Evolutionary conservation across 2,888 invertebrate species (phyloP), one percentile per base, ranked within the genome.

Genomic region (Acanthacorydalis orientalis): DNA sequence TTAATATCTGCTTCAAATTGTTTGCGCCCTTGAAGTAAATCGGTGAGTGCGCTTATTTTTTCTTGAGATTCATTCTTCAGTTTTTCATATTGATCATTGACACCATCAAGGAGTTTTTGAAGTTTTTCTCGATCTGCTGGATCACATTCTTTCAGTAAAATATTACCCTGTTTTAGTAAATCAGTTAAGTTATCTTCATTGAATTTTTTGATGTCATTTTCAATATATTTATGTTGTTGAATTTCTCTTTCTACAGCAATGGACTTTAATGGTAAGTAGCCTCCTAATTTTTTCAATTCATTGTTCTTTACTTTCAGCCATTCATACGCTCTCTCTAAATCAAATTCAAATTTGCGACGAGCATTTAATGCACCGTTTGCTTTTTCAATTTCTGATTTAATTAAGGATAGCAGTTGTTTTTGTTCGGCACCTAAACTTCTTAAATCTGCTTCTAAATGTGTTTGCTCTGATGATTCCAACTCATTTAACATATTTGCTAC

Each of bases 401-500:
- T 69, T 4, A 80, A 73, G 0, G 76, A 73, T 1, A 78, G 75
- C 2, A 92, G 64, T 57, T 83, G 78, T 49, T 78, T 79, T 57
- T 89, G 88, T 57, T 89, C 85, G 0, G 73, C 70, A 16, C 80
- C 76, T 1, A 92, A 65, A 57, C 79, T 77, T 52, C 77, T 77
- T 38, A 91, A 64, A 34, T 82, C 76, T 1, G 76, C 72, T 59
- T 88, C 85, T 44, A 92, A 64, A 59, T 83, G 79, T 54, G 81
- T 79, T 54, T 87, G 81, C 63, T 93, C 93, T 0, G 79, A 76
- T 7, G 83, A 79, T 62, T 92, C 91, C 35, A 93, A 64, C 62
- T 91, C 91, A 50, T 83, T 78, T 57, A 84, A 80, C 68, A 92
- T 83, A 53, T 86, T 85, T 51, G 78, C 77, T 11, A 90, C 78